Base-by-base conservation (phyloP, 2,113 vertebrate species). In the Austrofundulus limnaeus region DNA sequence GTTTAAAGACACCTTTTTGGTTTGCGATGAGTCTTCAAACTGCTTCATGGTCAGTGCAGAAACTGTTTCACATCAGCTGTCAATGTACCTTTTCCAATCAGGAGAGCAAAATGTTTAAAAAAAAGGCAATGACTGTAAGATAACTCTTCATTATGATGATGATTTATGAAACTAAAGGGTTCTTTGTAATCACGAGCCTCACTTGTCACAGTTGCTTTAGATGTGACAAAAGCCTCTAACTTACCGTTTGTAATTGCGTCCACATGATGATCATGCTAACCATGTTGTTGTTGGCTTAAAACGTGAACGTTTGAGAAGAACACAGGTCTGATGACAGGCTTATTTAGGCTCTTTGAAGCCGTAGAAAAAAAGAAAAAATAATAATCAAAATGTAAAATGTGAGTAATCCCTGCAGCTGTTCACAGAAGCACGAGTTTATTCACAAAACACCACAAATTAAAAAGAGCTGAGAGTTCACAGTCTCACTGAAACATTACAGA, bases 161-260 rank as follows among this genome's bases (percentile, higher is more conserved):
- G 13, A 55, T 37, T 31, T 17, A 47, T 19, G 59, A 53, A 28
- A 56, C 55, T 51, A 61, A 72, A n/a, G 13, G 38, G 52, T 38
- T 42, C 17, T 61, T 55, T 50, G 38, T 48, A 55, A 61, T 61
- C 17, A 43, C 8, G 2, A 51, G 49, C 31, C 17, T 16, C 21
- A 49, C 28, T 31, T 55, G 41, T 53, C 34, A 62, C 51, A 50
- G 39, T 53, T 50, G 45, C 11, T 28, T 43, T 31, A 59, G 48
- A 69, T 39, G 45, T 41, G 12, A 62, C 12, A 52, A 19, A 20
- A 65, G 34, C 17, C 4, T 11, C 31, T 34, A 59, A 52, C 62
- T 41, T 20, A 51, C 31, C 38, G n/a, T 43, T 31, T 49, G 16
- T 47, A 60, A 60, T 64, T 51, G 59, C 39, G 17, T 28, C 17